Evolutionary conservation across 2,888 invertebrate genomes (phyloP), one percentile per base, ranked within the genome.

Genomic region (Pseudanteris insignis): DNA sequence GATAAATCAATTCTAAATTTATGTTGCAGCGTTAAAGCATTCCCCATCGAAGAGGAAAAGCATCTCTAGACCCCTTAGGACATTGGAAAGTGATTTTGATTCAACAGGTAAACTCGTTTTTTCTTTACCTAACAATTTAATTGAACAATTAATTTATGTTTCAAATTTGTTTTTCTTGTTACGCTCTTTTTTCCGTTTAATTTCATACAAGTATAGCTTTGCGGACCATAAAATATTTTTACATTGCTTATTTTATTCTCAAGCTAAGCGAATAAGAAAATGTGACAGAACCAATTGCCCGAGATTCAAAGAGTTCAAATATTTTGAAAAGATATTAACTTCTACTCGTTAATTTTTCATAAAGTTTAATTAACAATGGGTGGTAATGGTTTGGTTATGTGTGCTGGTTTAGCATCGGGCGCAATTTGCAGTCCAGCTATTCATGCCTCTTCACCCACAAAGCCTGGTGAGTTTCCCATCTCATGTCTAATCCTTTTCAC

Each of bases 361-460:
- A n/a, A n/a, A n/a, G n/a, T n/a, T n/a, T n/a, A 33, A 32, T 4
- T 24, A 68, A 51, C 14, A 25, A 55, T 37, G 36, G 26, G 26
- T 68, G 70, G 73, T 75, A 72, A 76, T 73, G 69, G 72, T 72
- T 74, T 70, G 73, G 70, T 72, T 78, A 67, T 78, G 72, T 76
- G 75, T 58, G 44, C 68, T 78, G 76, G 72, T 79, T 77, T 78
- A 79, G 79, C 77, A 75, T 76, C 77, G 74, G 69, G 77, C 72
- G 73, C 76, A 69, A 76, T 74, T 66, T 75, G 77, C 71, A 75
- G 71, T 73, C 72, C 78, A 68, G 69, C 77, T 74, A 75, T 78
- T 76, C 79, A 79, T 77, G 75, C 73, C 70, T 72, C 79, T 68
- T 79, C 79, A 77, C 77, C 78, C 71, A 76, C 76, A 63, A 79